Percentiles rank a stretch among this genome's conserved stretches.
phyloP scores from a whole-genome alignment of 1,140 invertebrate genomes.

The Popillia japonica region DNA sequence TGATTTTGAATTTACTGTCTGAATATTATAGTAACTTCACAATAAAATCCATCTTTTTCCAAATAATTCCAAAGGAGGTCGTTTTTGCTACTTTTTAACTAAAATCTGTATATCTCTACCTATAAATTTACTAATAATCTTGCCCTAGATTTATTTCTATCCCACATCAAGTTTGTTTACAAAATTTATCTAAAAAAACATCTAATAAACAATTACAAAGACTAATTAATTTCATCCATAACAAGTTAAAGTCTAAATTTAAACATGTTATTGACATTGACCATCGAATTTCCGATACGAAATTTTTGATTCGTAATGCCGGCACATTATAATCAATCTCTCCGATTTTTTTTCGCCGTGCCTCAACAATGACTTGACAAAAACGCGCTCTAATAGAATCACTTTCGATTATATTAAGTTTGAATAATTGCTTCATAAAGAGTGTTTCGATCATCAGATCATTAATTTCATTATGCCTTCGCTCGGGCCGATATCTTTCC shows the following conservation, averaged over 20 bases:
- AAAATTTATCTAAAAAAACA: not conserved
- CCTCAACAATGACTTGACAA: conserved; percentile 48
- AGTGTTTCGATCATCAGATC: conserved; percentile 41
- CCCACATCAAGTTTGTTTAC: too few species aligned
- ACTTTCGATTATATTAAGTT: conserved; percentile 54
- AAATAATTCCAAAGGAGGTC: too few species aligned
- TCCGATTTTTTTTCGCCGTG: conserved; percentile 45
- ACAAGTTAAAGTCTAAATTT: conserved; percentile 30
- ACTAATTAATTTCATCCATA: conserved; percentile 35
- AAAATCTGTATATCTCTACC: too few species aligned
- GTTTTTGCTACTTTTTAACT: too few species aligned
- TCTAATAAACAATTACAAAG: conserved; percentile 23
- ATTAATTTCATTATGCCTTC: conserved; percentile 41
- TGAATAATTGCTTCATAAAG: conserved; percentile 54
- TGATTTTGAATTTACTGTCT: too few species aligned
- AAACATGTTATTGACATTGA: conserved; percentile 45
- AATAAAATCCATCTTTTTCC: too few species aligned
- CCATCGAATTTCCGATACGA: conserved; percentile 47
- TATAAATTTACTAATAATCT: too few species aligned
- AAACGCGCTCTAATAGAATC: conserved; percentile 53
- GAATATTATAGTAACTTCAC: too few species aligned
- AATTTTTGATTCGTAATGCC: conserved; percentile 53
- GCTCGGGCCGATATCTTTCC: conserved; percentile 7
- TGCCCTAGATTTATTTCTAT: too few species aligned
- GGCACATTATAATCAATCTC: conserved; percentile 49